phyloP scores from a whole-genome alignment of 2,113 vertebrate species.

The Synchiropus splendidus region DNA sequence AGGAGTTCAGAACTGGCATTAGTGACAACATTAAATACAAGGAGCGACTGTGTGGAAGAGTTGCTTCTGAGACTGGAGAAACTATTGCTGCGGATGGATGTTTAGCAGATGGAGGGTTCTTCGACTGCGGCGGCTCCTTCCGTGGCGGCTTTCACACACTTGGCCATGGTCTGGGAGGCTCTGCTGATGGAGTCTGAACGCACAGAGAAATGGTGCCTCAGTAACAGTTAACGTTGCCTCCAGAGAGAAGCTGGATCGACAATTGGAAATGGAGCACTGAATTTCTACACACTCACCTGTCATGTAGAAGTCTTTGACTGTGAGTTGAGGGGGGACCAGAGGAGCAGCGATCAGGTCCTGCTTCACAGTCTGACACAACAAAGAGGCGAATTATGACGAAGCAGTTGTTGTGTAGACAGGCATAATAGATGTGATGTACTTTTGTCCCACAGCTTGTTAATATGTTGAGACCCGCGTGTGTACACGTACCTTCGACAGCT shows the following conservation, averaged over 20 bases:
- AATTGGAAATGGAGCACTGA: too few relatives aligned
- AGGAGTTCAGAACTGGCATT: constrained; percentile 21
- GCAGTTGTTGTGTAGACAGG: not conserved
- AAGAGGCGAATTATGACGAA: not conserved
- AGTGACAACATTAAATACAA: constrained; percentile 45
- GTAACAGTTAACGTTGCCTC: not conserved
- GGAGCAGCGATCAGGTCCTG: constrained; percentile 82
- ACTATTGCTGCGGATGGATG: constrained; percentile 5
- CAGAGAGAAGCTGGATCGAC: not conserved
- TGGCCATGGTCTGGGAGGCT: constrained; percentile 97
- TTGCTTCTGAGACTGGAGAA: constrained; percentile 1
- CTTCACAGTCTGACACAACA: constrained; percentile 69
- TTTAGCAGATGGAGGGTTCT: constrained; percentile 89
- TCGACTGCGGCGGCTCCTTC: constrained; percentile 88
- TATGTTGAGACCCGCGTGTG: not conserved
- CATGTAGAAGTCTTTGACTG: constrained; percentile 97
- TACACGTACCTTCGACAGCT: constrained; percentile 69
- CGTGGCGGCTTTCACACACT: constrained; percentile 92
- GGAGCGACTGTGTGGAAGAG: constrained; percentile 7
- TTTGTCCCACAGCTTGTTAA: too few relatives aligned
- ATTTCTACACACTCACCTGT: constrained; percentile 72
- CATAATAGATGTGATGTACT: not conserved
- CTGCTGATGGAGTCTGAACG: constrained; percentile 86
- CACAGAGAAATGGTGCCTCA: constrained; percentile 1
- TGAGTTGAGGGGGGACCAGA: constrained; percentile 85